A percentile compares a stretch with the other conserved stretches of the same genome.
These are phyloP conservation scores for Dicrostonyx torquatus DNA, from an alignment of 2,797 vertebrate species.

Conservation along the genomic window DNA sequence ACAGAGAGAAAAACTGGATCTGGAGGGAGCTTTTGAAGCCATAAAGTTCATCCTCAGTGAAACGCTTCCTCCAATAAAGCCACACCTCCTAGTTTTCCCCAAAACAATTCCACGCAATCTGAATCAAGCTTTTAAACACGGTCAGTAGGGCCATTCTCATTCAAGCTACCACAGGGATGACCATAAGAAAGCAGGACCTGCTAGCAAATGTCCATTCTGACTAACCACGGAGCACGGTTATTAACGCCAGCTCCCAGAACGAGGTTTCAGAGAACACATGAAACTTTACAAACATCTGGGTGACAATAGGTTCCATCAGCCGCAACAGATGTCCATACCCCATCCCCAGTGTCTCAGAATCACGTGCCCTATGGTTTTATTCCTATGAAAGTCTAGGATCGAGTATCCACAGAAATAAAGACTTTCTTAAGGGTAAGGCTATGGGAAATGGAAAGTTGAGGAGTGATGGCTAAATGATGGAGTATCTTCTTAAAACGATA, in stretches of 20 bases:
- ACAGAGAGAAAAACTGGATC: neutral
- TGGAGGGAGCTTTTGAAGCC: neutral
- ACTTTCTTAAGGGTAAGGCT: neutral
- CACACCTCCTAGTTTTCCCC: neutral
- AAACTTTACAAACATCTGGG: neutral
- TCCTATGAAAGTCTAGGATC: neutral
- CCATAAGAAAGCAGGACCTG: neutral
- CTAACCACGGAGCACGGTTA: neutral
- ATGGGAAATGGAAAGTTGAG: neutral
- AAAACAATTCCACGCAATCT: neutral
- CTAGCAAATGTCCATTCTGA: neutral
- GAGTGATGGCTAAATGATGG: neutral
- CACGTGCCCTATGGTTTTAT: neutral
- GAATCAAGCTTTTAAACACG: neutral
- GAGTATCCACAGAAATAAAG: neutral
- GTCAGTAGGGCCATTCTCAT: neutral
- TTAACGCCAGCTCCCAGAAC: neutral
- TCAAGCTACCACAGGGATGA: neutral
- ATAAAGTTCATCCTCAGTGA: neutral
- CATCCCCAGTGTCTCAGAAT: neutral
- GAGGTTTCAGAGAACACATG: neutral
- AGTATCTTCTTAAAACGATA: neutral
- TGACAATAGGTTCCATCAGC: neutral
- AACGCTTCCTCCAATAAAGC: neutral
- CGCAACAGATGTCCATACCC: neutral